Percentiles rank a stretch among this genome's conserved stretches.
phyloP scores from a whole-genome alignment of 2,113 vertebrate genomes.

The Furnarius figulus region DNA sequence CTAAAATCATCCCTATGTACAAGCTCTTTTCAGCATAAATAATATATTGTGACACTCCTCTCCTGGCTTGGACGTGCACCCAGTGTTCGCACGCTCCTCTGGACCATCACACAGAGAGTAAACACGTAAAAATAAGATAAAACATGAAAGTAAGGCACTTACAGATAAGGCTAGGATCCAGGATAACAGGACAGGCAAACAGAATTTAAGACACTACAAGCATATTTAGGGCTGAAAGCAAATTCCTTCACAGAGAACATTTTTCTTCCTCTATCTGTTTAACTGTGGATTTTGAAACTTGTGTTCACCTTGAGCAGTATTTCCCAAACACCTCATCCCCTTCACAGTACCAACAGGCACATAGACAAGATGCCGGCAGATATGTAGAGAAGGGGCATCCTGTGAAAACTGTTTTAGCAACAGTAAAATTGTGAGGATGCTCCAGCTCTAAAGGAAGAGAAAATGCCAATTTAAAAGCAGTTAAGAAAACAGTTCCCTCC shows the following conservation, averaged over 20 bases:
- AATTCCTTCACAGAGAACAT: background rate
- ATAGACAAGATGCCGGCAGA: background rate
- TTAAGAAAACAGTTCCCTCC: background rate
- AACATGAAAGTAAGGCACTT: background rate
- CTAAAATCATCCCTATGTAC: background rate
- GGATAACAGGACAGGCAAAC: background rate
- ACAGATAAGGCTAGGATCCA: background rate
- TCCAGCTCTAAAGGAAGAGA: background rate
- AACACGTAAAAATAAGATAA: background rate
- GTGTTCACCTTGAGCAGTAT: background rate
- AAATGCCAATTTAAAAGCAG: background rate
- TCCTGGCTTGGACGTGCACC: background rate
- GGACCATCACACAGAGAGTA: background rate
- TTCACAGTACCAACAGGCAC: background rate
- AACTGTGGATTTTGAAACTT: background rate
- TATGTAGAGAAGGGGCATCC: rapidly evolving
- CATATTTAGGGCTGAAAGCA: background rate
- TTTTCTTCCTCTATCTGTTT: background rate
- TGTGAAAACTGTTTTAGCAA: background rate
- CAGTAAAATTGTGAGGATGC: background rate
- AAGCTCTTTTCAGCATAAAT: background rate
- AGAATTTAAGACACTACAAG: background rate
- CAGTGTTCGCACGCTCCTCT: rapidly evolving
- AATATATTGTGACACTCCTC: background rate
- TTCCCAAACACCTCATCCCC: background rate